Evolutionary conservation across 2,888 invertebrate species (phyloP), one percentile per base, ranked within the genome.

Genomic region (Gymnocheta viridis): DNA sequence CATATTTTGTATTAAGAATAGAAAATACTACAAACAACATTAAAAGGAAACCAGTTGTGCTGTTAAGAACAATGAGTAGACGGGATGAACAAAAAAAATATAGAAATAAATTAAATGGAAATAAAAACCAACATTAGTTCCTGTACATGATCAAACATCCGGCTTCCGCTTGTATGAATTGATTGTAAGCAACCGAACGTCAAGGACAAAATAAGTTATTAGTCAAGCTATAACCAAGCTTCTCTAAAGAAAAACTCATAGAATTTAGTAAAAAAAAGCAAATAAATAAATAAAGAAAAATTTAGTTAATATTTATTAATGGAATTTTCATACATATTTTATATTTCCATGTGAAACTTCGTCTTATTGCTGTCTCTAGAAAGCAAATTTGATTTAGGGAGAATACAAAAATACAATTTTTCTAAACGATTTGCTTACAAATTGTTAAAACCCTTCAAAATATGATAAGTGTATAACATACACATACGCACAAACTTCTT

Each of bases 101-200:
- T 1, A 32, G 19, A 27, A 56, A 58, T 38, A 77, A 77, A 77
- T 29, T 32, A 66, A 70, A 66, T 56, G 49, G 62, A 76, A 58
- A 73, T 27, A 54, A 64, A 62, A 78, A 67, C 22, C 44, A 82
- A 14, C 10, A 73, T 27, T 62, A 14, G 54, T 82, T 82, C 69
- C 82, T 78, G 82, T 78, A 24, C 69, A 82, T 67, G 78, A 78
- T 82, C 62, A 82, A 82, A 73, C 78, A 54, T 82, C 82, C 82
- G 60, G 78, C 47, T 78, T 82, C 82, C 78, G 79, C 35, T 79
- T 56, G 35, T 44, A 35, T 72, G 79, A 56, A 49, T 64, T 56
- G 2, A 47, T 22, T 19, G 27, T 22, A 64, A 66, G 47, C 47
- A 38, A 51, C 7, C 49, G 41, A 67, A 54, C 10, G 35, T 56